Percentiles rank a stretch among this genome's conserved stretches.
These are phyloP conservation scores for Andrena dorsata DNA, from an alignment of 2,888 invertebrate genomes.

Conservation along the genomic window DNA sequence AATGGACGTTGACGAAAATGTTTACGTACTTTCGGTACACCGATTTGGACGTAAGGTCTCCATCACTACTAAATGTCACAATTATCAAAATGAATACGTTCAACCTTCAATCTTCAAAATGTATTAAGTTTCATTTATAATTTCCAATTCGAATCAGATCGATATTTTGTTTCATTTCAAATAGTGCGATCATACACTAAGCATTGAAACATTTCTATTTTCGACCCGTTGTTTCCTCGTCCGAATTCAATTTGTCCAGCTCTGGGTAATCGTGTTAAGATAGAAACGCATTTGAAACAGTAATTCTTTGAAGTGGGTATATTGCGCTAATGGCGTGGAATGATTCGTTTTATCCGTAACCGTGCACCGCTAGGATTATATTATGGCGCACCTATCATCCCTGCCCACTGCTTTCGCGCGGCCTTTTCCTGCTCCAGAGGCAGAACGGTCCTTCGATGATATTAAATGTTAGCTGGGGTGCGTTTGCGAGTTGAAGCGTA, in stretches of 20 bases:
- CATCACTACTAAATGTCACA: too few relatives aligned
- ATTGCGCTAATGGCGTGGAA: slow-evolving; percentile 20
- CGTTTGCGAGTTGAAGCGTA: slow-evolving; percentile 26
- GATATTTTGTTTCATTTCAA: too few relatives aligned
- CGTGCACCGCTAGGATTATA: slow-evolving; percentile 7
- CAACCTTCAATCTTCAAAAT: too few relatives aligned
- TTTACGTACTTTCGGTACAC: not conserved
- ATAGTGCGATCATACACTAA: too few relatives aligned
- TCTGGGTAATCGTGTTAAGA: not conserved
- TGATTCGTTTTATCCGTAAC: not conserved
- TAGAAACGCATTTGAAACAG: not conserved
- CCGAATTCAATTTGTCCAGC: too few relatives aligned
- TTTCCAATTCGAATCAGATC: too few relatives aligned
- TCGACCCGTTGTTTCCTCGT: too few relatives aligned
- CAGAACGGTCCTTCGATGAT: slow-evolving; percentile 18
- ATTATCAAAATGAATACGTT: too few relatives aligned
- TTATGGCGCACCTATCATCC: not conserved
- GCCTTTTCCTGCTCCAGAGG: slow-evolving; percentile 1
- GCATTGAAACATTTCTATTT: too few relatives aligned
- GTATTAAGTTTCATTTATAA: too few relatives aligned
- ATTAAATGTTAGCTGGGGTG: slow-evolving; percentile 12
- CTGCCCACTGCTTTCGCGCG: not conserved
- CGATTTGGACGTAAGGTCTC: not conserved
- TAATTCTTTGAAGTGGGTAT: not conserved
- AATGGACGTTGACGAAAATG: slow-evolving; percentile 3